Base-by-base conservation (phyloP, 2,797 vertebrate genomes). In the Paguma larvata region DNA sequence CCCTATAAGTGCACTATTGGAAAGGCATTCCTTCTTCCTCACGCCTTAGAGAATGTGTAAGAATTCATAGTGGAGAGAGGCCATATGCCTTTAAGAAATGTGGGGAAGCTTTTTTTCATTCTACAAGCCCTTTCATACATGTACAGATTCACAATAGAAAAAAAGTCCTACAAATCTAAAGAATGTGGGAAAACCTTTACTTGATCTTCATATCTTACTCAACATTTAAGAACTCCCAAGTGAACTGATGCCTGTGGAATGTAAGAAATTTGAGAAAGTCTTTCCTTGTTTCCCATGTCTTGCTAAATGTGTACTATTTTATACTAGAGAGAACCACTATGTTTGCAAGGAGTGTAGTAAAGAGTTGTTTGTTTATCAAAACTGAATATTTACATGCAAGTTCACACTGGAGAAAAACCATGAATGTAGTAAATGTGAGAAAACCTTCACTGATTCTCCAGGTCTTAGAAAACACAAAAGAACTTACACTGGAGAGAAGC, bases 281-380 rank as follows among this genome's bases (percentile, higher is more conserved):
- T 63, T 80, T 51, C 19, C n/a, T 51, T 92, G 32, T 23, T 82
- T 41, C 65, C 53, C 27, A 63, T 14, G 32, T 41, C 65, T 94
- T 88, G 41, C n/a, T 62, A 88, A 93, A 72, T n/a, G 19, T 80
- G 15, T 8, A 68, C 32, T 21, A 63, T 68, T 63, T 94, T 46
- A 30, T 78, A 79, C 13, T 70, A 48, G 59, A 84, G 41, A 59
- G 34, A 62, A 80, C 80, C n/a, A 48, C 13, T 72, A 11, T 79
- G 77, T 82, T 82, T 72, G 25, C 78, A 80, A 87, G 53, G 59
- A 77, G 41, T 46, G 23, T 75, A 32, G 30, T 62, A 84, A 44
- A 89, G 70, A 89, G 56, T 89, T 83, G n/a, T 63, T 91, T 80
- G 78, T 89, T 83, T 77, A 48, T 75, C 86, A 89, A 32, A 84